phyloP scores from a whole-genome alignment of 2,797 vertebrate genomes.

The Enteromius afrohamiltoni region DNA sequence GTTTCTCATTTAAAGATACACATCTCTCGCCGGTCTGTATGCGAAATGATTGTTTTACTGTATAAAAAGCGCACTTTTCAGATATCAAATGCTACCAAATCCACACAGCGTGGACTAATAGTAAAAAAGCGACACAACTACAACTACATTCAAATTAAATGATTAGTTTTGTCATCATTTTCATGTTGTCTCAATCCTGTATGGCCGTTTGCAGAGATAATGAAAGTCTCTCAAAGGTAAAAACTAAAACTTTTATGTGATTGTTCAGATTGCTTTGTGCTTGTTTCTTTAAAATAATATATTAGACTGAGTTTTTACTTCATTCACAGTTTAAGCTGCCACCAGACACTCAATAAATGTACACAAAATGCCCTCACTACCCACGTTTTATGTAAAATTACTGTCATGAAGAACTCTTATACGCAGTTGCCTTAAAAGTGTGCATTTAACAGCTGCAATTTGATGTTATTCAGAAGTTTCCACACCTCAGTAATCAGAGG shows the following conservation, averaged over 20 bases:
- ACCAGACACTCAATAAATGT: slow-evolving; percentile 17
- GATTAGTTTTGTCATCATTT: slow-evolving; percentile 5
- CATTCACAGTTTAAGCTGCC: neutral
- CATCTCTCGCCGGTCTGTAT: slow-evolving; percentile 27
- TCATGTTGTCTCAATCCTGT: neutral
- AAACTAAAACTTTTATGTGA: neutral
- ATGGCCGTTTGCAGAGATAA: neutral
- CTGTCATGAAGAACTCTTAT: slow-evolving; percentile 9
- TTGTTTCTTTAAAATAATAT: neutral
- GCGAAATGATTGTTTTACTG: slow-evolving; percentile 21
- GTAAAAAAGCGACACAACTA: neutral
- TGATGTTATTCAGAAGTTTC: slow-evolving; percentile 30
- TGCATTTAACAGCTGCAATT: slow-evolving; percentile 23
- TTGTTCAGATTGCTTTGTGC: neutral
- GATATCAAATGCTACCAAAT: slow-evolving; percentile 22
- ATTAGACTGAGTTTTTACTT: neutral
- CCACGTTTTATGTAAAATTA: neutral
- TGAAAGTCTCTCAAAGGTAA: neutral
- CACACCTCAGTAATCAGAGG: slow-evolving; percentile 40
- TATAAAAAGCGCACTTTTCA: neutral
- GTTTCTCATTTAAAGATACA: slow-evolving; percentile 52
- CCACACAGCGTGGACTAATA: neutral
- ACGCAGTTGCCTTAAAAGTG: neutral
- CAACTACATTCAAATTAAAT: neutral
- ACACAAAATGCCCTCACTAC: neutral